These are phyloP conservation scores for Melanotaenia trifasciata DNA, from an alignment of 2,797 vertebrate species.

Conservation along the genomic window DNA sequence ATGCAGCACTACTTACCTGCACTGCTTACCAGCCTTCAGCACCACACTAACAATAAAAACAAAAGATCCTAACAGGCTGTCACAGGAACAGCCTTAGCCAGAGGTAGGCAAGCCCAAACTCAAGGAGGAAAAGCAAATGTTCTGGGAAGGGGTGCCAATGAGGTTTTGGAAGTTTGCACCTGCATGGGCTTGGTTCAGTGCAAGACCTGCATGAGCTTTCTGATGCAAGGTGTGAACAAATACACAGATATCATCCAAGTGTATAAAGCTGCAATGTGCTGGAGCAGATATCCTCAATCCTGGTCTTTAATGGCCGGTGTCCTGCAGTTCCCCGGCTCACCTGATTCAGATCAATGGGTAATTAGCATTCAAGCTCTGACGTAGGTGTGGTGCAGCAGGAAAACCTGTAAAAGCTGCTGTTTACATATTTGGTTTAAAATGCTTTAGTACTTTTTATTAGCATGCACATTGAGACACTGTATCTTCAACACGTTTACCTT, in stretches of 20 bases:
- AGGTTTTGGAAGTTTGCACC: not conserved
- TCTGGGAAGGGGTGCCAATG: not conserved
- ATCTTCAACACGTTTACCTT: no score
- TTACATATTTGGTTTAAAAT: no score
- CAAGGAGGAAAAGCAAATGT: not conserved
- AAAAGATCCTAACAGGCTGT: not conserved
- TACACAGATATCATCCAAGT: not conserved
- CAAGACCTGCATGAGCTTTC: not conserved
- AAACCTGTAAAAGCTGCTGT: no score
- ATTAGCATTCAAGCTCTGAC: no score
- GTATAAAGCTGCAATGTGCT: not conserved
- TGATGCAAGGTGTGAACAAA: not conserved
- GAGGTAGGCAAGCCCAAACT: not conserved
- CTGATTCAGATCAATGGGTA: no score
- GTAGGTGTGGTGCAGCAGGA: no score
- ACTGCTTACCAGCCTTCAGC: not conserved
- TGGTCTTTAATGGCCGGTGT: no score
- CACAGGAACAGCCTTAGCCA: not conserved
- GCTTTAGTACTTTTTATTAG: no score
- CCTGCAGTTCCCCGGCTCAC: no score
- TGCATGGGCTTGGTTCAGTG: not conserved
- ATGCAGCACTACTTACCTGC: not conserved
- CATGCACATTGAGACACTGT: no score
- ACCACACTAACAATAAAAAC: not conserved
- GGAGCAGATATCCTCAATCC: no score